Base-by-base conservation (phyloP, 2,888 invertebrate genomes). In the Drosophila birchii region DNA sequence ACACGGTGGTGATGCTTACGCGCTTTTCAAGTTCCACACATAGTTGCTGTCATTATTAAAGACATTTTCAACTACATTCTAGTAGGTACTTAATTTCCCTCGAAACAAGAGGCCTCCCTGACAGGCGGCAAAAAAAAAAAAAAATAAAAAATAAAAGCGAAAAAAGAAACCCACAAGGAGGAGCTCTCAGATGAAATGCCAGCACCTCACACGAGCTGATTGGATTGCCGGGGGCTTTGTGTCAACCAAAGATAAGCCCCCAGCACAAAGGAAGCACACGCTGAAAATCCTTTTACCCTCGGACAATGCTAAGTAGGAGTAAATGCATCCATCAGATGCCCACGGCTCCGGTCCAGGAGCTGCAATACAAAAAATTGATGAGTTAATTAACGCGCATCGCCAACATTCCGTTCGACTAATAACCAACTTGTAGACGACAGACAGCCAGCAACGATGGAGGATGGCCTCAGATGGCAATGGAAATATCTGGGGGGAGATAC, bases 1-100 rank as follows among this genome's bases (percentile, higher is more conserved):
- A 34, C 11, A 41, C 66, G 88, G 78, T 76, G 88, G 78, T 76
- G 89, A 85, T 87, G 86, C 86, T 86, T 89, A 86, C 89, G 86
- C 86, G 86, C 86, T 89, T 82, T 86, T 86, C 85, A 89, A 86
- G 89, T 86, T 86, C 86, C 86, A 80, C 89, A 79, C 86, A 86
- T 86, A 86, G 88, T 76, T 89, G 85, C 86, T 86, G 86, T 86
- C 89, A 86, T 86, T 86, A 86, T 86, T 89, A 86, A 86, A 86
- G 89, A 87, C 89, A 87, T 88, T 86, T 88, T 86, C 89, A 86
- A 88, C 86, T 86, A 86, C 86, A 86, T 86, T 86, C 88, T 86
- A 86, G 86, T 86, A 80, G 88, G 86, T 88, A 86, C 86, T 86
- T 86, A 88, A 88, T 88, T 88, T 88, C 73, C 84, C 66, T 62